Evolutionary conservation across 2,888 invertebrate genomes (phyloP).

Genomic region (Dastarcus helophoroides): DNA sequence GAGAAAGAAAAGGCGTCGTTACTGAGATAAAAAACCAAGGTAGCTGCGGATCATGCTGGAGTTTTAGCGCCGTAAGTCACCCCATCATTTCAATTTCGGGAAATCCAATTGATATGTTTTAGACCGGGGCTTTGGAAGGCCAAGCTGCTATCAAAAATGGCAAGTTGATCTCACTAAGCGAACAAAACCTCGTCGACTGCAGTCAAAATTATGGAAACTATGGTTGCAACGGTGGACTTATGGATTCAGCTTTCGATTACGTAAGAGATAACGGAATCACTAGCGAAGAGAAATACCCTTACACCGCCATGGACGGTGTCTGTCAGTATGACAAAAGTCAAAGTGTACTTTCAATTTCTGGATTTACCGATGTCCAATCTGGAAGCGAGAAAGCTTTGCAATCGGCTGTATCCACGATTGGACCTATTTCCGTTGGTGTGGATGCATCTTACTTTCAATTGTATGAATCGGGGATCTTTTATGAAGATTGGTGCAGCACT

Average conservation of each 20-base stretch:
- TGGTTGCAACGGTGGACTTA: conserved; percentile 43
- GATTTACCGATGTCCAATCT: conserved; percentile 56
- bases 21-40: no score
- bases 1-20: no score
- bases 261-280: conserved; percentile 41
- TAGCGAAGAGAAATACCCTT: conserved; percentile 43
- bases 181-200: conserved; percentile 46
- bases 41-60: no score
- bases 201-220: conserved; percentile 37
- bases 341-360: conserved; percentile 32
- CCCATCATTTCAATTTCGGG: no score
- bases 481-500: conserved; percentile 54
- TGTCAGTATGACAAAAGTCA: conserved; percentile 13
- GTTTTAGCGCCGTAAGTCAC: no score
- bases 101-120: no score
- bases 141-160: no score
- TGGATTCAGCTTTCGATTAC: conserved; percentile 40
- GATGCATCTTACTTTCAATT: conserved; percentile 83
- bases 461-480: conserved; percentile 67
- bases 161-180: conserved; percentile 40
- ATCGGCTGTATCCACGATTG: conserved; percentile 65
- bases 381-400: conserved; percentile 61
- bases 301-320: conserved; percentile 24
- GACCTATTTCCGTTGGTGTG: conserved; percentile 79
- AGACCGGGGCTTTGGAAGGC: no score